Conservation (phyloP, 2,888 invertebrate species). For the Epistrophe grossulariae region DNA sequence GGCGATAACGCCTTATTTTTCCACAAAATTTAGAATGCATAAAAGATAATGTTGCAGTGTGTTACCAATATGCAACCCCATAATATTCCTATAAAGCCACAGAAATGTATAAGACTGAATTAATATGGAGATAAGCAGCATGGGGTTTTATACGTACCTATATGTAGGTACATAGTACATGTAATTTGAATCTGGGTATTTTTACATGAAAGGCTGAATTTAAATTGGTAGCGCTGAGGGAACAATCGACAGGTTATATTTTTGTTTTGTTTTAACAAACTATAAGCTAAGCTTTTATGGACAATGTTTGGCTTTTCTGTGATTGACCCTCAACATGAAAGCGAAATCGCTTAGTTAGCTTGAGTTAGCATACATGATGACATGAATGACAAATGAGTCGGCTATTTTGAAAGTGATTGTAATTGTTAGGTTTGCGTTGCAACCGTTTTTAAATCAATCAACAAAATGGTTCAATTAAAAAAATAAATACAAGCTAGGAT, state of each 20-base stretch:
- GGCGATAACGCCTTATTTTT: constrained; percentile 50
- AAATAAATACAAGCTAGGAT: too few relatives aligned
- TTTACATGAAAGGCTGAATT: constrained; percentile 35
- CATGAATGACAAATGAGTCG: background rate
- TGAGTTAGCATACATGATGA: background rate
- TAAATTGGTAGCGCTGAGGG: constrained; percentile 25
- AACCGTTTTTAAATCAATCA: too few relatives aligned
- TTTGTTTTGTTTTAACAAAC: too few relatives aligned
- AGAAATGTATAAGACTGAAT: constrained; percentile 6
- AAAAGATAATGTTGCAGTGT: constrained; percentile 32
- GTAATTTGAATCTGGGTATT: constrained; percentile 20
- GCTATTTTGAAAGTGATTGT: background rate
- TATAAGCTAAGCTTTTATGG: too few relatives aligned
- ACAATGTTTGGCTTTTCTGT: background rate
- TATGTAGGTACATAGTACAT: background rate
- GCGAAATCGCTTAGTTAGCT: background rate
- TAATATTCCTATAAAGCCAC: background rate
- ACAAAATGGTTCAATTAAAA: too few relatives aligned
- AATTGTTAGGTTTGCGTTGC: background rate
- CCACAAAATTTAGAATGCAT: constrained; percentile 42
- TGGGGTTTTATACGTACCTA: background rate
- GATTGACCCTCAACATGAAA: constrained; percentile 12
- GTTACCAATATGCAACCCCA: constrained; percentile 16
- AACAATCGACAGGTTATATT: constrained; percentile 3
- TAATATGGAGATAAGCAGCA: constrained; percentile 44